Evolutionary conservation across 2,888 invertebrate genomes (phyloP), one percentile per base, ranked within the genome.

Genomic region (Altica lythri): DNA sequence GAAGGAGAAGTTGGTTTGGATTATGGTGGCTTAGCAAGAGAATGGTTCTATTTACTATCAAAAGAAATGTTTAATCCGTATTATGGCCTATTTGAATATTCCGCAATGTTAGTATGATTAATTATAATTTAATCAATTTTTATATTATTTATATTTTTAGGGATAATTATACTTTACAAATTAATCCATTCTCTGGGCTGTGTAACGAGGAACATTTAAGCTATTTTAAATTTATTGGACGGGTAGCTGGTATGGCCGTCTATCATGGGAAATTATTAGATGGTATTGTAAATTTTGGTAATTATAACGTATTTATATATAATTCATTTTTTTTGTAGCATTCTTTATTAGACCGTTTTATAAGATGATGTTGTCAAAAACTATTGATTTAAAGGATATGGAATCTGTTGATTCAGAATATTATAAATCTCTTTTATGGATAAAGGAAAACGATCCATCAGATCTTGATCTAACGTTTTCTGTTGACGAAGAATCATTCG

Each of bases 11-110:
- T 94, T 32, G 97, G 97, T 10, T 76, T 88, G 79, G 98, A 98
- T 79, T 98, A 98, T 77, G 97, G 97, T 50, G 97, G 97, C 10
- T 83, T 97, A 46, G 93, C 96, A 0, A 83, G 98, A 57, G 98
- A 99, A 79, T 98, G 97, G 96, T 99, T 99, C 82, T 99, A 96
- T 82, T 83, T 98, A 17, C 80, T 99, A 8, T 98, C 97, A 1
- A 96, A 96, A 77, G 98, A 99, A 81, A 97, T 99, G 95, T 99
- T 99, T 79, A 99, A 99, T 82, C 99, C 99, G 0, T 99, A 98
- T 78, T 99, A 99, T 79, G 98, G 98, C 0, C 83, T 99, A 48
- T 99, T 99, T 80, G 98, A 99, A 79, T 99, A 99, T 82, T 97
- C 97, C 1, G 98, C 98, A 3, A 96, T 96, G 97, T 90, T 78